These are phyloP conservation scores for Plutomurus gul DNA, from an alignment of 1,140 invertebrate species.

Conservation along the genomic window DNA sequence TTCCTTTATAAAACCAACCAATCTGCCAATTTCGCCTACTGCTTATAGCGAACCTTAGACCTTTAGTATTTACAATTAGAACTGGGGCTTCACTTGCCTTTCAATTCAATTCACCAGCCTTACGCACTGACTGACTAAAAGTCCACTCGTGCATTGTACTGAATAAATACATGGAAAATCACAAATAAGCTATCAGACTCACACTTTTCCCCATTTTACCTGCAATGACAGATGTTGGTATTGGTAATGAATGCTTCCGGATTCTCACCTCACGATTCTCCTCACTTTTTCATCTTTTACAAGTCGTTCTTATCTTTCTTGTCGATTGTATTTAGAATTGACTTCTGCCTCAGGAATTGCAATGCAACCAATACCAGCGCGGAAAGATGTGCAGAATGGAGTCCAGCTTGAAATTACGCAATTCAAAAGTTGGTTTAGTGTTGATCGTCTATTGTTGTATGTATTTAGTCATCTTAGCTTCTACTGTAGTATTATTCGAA, in stretches of 20 bases:
- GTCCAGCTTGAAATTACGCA: conserved; percentile 15
- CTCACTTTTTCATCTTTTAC: conserved; percentile 2
- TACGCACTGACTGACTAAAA: too few relatives aligned
- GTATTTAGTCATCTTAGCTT: conserved; percentile 15
- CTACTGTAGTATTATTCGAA: conserved; percentile 9
- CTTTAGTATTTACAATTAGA: too few relatives aligned
- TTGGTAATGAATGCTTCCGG: conserved; percentile 15
- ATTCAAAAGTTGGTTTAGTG: conserved; percentile 18
- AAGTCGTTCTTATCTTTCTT: neutral
- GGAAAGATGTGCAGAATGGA: neutral
- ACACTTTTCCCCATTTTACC: neutral
- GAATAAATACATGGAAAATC: too few relatives aligned
- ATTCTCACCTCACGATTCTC: conserved; percentile 3
- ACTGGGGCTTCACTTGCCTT: too few relatives aligned
- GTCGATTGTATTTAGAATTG: neutral
- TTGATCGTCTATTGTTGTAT: conserved; percentile 18
- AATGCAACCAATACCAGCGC: neutral
- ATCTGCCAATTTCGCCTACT: too few relatives aligned
- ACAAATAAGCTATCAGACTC: neutral
- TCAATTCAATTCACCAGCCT: too few relatives aligned
- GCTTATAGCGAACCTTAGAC: too few relatives aligned
- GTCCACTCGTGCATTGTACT: too few relatives aligned
- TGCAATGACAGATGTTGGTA: neutral
- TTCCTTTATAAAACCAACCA: too few relatives aligned
- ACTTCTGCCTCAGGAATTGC: too few relatives aligned